A percentile compares a stretch with the other conserved stretches of the same genome.
phyloP scores from a whole-genome alignment of 2,113 vertebrate genomes.

The Garra rufa region DNA sequence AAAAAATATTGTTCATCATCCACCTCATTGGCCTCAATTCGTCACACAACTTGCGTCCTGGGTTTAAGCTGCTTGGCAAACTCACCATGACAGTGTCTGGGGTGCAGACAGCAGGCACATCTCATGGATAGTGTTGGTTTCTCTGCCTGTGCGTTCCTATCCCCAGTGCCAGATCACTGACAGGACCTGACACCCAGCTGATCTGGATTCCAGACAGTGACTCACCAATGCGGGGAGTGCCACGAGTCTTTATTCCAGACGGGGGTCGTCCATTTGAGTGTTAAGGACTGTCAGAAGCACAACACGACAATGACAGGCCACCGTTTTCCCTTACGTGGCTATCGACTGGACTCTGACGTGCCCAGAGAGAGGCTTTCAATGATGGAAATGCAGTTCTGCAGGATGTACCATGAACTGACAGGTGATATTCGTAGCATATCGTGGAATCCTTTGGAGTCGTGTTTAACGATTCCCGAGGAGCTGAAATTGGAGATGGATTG shows the following conservation, averaged over 20 bases:
- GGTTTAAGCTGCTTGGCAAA: background rate
- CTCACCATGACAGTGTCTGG: background rate
- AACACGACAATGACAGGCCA: conserved; percentile 37
- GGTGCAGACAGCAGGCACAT: background rate
- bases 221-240: background rate
- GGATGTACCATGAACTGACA: background rate
- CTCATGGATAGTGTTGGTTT: conserved; percentile 18
- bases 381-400: conserved; percentile 1
- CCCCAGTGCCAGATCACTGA: conserved; percentile 14
- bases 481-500: conserved; percentile 23
- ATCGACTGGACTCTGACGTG: conserved; percentile 19
- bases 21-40: background rate
- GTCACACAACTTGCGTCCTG: conserved; percentile 1
- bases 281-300: conserved; percentile 34
- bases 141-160: background rate
- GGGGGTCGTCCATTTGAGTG: conserved; percentile 25
- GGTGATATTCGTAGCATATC: background rate
- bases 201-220: background rate
- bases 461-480: background rate
- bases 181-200: conserved; percentile 43
- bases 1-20: background rate
- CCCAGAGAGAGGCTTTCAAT: background rate
- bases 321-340: background rate
- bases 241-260: conserved; percentile 17
- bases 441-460: background rate